Evolutionary conservation across 2,888 invertebrate species (phyloP).

Genomic region (Clistopyga incitator): DNA sequence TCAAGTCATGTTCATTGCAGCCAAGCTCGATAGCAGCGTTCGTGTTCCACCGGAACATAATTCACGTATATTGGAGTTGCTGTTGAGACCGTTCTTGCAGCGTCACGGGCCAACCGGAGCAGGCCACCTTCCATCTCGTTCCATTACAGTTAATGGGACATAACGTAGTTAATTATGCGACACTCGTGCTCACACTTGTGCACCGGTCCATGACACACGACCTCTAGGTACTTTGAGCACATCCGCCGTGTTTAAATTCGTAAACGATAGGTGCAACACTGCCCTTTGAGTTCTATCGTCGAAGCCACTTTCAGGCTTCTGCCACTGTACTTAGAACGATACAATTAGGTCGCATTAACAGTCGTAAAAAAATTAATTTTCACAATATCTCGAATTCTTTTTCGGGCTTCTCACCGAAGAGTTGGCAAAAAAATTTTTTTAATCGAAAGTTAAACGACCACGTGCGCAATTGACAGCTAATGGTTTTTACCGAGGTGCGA

Average conservation of each 20-base stretch:
- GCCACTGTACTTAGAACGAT: not conserved
- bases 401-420: no score
- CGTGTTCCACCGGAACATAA: conserved; percentile 39
- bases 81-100: conserved; percentile 6
- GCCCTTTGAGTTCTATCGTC: not conserved
- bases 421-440: no score
- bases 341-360: not conserved
- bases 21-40: conserved; percentile 26
- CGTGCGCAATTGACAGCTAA: not conserved
- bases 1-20: conserved; percentile 32
- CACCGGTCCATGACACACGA: conserved; percentile 45
- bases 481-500: not conserved
- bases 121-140: conserved; percentile 35
- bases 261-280: not conserved
- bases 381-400: not conserved
- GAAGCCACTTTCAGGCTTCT: conserved; percentile 18
- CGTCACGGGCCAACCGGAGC: conserved; percentile 19
- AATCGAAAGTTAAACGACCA: no score
- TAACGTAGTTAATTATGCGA: conserved; percentile 69
- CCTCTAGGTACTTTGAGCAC: not conserved
- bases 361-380: not conserved
- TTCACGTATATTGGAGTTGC: conserved; percentile 36
- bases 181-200: conserved; percentile 65
- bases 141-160: conserved; percentile 56
- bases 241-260: conserved; percentile 28